Percentiles rank a stretch among this genome's conserved stretches.
phyloP scores from a whole-genome alignment of 2,797 vertebrate genomes.

The Esox masquinongy region DNA sequence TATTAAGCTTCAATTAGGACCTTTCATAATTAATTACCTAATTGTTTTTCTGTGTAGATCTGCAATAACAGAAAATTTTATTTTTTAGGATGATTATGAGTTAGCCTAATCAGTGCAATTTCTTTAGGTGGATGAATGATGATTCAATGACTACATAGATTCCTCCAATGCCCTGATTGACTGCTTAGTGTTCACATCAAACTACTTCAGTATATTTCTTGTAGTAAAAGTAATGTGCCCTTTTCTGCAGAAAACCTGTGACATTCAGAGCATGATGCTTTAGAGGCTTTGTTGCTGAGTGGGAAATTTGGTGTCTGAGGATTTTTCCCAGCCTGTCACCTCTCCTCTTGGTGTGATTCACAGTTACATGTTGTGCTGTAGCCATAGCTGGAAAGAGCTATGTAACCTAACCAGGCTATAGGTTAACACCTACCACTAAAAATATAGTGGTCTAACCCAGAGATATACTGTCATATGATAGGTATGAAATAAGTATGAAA shows the following conservation, averaged over 20 bases:
- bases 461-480: neutral
- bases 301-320: slow-evolving; percentile 51
- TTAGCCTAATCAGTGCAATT: neutral
- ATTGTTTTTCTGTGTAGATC: neutral
- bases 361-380: slow-evolving; percentile 37
- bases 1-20: neutral
- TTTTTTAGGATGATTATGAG: neutral
- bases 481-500: too few relatives aligned
- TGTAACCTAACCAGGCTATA: neutral
- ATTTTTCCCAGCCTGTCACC: slow-evolving; percentile 57
- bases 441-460: neutral
- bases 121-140: slow-evolving; percentile 15
- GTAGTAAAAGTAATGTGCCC: slow-evolving; percentile 18
- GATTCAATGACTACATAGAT: neutral
- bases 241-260: slow-evolving; percentile 57
- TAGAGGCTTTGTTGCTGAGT: slow-evolving; percentile 40
- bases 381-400: slow-evolving; percentile 7
- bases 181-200: slow-evolving; percentile 15
- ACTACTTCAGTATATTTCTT: neutral
- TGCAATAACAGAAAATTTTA: neutral
- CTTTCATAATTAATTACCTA: neutral
- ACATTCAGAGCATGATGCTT: slow-evolving; percentile 59
- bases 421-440: neutral
- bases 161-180: neutral
- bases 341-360: slow-evolving; percentile 54